phyloP scores from a whole-genome alignment of 2,888 invertebrate species.

The Drosophila neoperkinsi region DNA sequence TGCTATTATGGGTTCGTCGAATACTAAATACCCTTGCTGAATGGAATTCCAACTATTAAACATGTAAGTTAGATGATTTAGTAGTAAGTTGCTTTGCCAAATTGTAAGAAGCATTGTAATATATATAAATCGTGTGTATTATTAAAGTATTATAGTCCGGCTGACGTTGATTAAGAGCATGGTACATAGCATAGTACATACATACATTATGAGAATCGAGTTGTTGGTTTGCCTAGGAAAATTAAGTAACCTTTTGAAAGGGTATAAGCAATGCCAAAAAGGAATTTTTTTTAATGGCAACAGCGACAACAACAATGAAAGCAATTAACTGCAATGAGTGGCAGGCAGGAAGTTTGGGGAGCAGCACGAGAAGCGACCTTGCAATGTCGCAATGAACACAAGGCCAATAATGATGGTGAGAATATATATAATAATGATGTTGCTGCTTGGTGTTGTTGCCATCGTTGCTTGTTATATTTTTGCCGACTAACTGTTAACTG shows the following conservation, averaged over 20 bases:
- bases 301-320: conserved; percentile 49
- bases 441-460: conserved; percentile 9
- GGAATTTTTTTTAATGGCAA: conserved; percentile 67
- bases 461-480: conserved; percentile 57
- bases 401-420: conserved; percentile 27
- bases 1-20: not conserved
- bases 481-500: conserved; percentile 58
- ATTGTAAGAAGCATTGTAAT: not conserved
- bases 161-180: not conserved
- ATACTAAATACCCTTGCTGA: not conserved
- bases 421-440: conserved; percentile 19
- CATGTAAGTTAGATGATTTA: not conserved
- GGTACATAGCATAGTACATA: not conserved
- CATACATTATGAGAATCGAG: not conserved
- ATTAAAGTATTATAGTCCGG: not conserved
- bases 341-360: conserved; percentile 68
- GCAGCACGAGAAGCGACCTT: conserved; percentile 65
- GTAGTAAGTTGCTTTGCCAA: not conserved
- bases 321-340: conserved; percentile 63
- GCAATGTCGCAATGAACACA: conserved; percentile 67
- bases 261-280: conserved; percentile 48
- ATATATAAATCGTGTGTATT: not conserved
- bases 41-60: not conserved
- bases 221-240: not conserved
- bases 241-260: not conserved